A percentile compares a stretch with the other conserved stretches of the same genome.
phyloP scores from a whole-genome alignment of 2,797 vertebrate species.

The Chelidonichthys spinosus region DNA sequence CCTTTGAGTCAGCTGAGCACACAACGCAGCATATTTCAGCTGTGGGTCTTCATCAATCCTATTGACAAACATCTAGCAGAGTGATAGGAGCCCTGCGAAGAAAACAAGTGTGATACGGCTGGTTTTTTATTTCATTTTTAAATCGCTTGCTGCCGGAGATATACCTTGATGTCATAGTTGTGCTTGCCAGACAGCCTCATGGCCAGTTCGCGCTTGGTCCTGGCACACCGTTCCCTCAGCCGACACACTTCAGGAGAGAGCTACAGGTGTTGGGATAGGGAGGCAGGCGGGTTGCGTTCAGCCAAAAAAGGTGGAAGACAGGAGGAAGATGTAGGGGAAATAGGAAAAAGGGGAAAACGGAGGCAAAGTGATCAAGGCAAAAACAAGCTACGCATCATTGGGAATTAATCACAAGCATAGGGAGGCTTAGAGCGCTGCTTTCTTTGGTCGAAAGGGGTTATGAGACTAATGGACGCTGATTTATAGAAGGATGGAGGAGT shows the following conservation, averaged over 20 bases:
- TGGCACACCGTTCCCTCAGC: slow-evolving; percentile 92
- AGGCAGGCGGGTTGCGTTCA: slow-evolving; percentile 39
- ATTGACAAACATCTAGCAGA: slow-evolving; percentile 39
- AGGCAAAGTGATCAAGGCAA: slow-evolving; percentile 69
- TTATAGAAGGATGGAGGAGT: slow-evolving; percentile 18
- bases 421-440: slow-evolving; percentile 53
- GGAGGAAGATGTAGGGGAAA: slow-evolving; percentile 35
- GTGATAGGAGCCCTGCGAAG: slow-evolving; percentile 30
- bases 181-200: slow-evolving; percentile 92
- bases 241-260: slow-evolving; percentile 92
- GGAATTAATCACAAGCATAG: slow-evolving; percentile 72
- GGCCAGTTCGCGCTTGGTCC: slow-evolving; percentile 92
- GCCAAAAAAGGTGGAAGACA: slow-evolving; percentile 40
- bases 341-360: slow-evolving; percentile 46
- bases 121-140: slow-evolving; percentile 3
- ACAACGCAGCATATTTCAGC: slow-evolving; percentile 53
- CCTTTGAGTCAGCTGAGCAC: slow-evolving; percentile 53
- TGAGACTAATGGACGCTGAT: slow-evolving; percentile 55
- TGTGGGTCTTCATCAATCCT: slow-evolving; percentile 47
- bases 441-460: slow-evolving; percentile 48
- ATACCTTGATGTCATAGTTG: slow-evolving; percentile 95
- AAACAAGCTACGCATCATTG: slow-evolving; percentile 65
- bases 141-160: slow-evolving; percentile 24
- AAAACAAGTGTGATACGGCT: slow-evolving; percentile 22
- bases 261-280: slow-evolving; percentile 79